A percentile compares a stretch with the other conserved stretches of the same genome.
phyloP scores from a whole-genome alignment of 2,888 invertebrate genomes.

The Hyalella azteca region DNA sequence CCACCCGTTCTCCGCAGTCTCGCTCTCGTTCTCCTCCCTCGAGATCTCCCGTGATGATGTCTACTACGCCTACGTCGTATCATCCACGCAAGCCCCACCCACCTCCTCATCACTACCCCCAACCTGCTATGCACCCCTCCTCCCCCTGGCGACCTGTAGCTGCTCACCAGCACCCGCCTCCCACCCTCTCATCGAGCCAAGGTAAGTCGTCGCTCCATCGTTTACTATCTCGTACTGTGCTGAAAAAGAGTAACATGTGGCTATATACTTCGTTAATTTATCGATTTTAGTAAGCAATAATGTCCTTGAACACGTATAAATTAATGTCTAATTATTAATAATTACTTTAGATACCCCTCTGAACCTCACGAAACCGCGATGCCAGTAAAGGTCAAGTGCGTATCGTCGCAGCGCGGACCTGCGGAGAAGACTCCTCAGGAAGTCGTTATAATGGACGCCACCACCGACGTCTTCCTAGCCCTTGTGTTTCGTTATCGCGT shows the following conservation, averaged over 20 bases:
- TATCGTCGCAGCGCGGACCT: too few relatives aligned
- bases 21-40: neutral
- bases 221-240: too few relatives aligned
- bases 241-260: too few relatives aligned
- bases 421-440: too few relatives aligned
- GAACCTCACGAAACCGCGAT: neutral
- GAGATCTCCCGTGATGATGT: neutral
- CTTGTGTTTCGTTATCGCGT: too few relatives aligned
- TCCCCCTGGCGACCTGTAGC: neutral
- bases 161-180: conserved; percentile 7
- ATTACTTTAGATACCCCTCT: neutral
- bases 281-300: too few relatives aligned
- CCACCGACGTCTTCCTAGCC: too few relatives aligned
- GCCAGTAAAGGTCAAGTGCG: neutral
- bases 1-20: neutral
- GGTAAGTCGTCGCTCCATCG: too few relatives aligned
- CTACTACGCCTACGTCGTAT: neutral
- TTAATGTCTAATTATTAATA: too few relatives aligned
- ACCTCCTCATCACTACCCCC: neutral
- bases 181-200: conserved; percentile 14
- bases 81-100: neutral
- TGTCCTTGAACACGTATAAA: too few relatives aligned
- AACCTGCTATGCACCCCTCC: neutral
- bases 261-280: too few relatives aligned
- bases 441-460: too few relatives aligned